Base-by-base conservation (phyloP, 1,140 invertebrate genomes). In the Rhysida immarginata region DNA sequence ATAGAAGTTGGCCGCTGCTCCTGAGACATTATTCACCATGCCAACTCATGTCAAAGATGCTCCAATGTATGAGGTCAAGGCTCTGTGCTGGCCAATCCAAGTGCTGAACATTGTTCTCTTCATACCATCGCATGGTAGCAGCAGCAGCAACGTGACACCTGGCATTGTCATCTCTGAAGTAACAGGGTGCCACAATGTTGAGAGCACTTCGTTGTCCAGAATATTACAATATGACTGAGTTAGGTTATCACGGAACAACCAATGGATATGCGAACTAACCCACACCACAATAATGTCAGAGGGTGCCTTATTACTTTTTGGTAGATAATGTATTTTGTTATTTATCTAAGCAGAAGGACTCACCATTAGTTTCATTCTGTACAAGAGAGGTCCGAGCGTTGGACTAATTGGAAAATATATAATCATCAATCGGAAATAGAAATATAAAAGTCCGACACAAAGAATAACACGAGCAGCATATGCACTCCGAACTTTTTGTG, bases 321-420 rank as follows among this genome's bases (percentile, higher is more conserved):
- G 11, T 41, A 11, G n/a, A 11, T 11, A n/a, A 41, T n/a, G 35
- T 11, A 41, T n/a, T 11, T 41, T 11, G 11, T 41, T n/a, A 11
- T 41, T 11, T 41, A 11, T 41, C 20, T 49, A 20, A 41, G n/a
- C 11, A 41, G n/a, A 11, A 25, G 25, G 21, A 60, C 65, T 58
- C 54, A 74, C 70, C 73, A 74, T 73, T 53, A 67, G 59, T 44
- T 65, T 68, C 25, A 74, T 69, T 45, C 69, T 64, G 50, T 73
- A 68, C 0, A 74, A 55, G 57, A 73, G 65, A 2, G 70, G 71
- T 44, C 72, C 73, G 2, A 74, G 60, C 0, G 69, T 72, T 5
- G 69, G 69, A 49, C 69, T 72, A 25, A 74, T 72, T 1, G 71
- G 71, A 2, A 74, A 57, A 59, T 70, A 70, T 11, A 70, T 66